Evolutionary conservation across 2,888 invertebrate genomes (phyloP), one percentile per base, ranked within the genome.

Genomic region (Uropetala carovei): DNA sequence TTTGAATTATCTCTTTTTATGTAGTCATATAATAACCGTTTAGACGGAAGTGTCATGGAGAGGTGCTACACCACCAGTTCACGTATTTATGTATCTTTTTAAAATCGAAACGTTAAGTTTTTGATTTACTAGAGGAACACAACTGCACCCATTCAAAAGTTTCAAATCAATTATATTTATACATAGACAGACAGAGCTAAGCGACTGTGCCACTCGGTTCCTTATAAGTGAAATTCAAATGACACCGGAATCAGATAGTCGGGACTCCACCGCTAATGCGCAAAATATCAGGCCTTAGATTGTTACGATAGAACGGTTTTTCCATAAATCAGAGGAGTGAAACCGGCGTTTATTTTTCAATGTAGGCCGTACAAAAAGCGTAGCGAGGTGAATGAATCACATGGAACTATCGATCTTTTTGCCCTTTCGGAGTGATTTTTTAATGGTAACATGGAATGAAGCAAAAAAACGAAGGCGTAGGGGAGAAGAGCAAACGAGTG

Each of bases 311-410:
- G 68, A 22, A 68, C 22, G 68, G 18, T 68, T 68, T 68, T 68
- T 68, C 68, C 68, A 68, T 68, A 68, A 68, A 68, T 68, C 68
- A 68, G 18, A 64, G 68, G 68, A n/a, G 18, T 10, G 68, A 68
- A 7, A 22, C 18, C 68, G 68, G 22, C 22, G 75, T 75, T 75
- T 75, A 75, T 75, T 75, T 75, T 75, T 75, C 22, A 27, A 27
- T 43, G 22, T 68, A 18, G 68, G 0, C 2, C 18, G 68, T 13
- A 75, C 22, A 75, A 75, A 75, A 75, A 75, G 75, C 18, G 22
- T 11, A 75, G 18, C 68, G 68, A 43, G 43, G 43, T 43, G 43
- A 68, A n/a, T n/a, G 68, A 68, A n/a, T 68, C n/a, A 10, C 9
- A 27, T 14, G 75, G 16, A 64, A 16, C 64, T 18, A 68, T 27